Percentiles rank a stretch among this genome's conserved stretches.
These are phyloP conservation scores for Bimastos eiseni DNA, from an alignment of 2,888 invertebrate genomes.

Conservation along the genomic window DNA sequence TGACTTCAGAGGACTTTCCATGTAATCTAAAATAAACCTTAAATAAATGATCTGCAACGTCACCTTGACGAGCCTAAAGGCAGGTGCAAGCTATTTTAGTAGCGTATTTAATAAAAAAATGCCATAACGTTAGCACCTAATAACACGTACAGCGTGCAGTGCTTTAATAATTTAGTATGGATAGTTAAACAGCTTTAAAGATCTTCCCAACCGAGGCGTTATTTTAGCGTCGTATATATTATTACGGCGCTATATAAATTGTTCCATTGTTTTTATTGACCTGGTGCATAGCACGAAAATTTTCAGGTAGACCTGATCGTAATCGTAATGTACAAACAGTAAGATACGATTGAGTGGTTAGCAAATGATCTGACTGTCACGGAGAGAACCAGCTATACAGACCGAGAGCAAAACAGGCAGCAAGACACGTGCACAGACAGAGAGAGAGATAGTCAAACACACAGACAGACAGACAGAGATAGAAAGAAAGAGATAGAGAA, in stretches of 20 bases:
- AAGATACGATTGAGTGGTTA: too few relatives aligned
- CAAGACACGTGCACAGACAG: background rate
- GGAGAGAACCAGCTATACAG: background rate
- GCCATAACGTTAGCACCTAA: background rate
- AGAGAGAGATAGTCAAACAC: background rate
- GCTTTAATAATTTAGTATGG: background rate
- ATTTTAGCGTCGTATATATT: background rate
- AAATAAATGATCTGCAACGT: background rate
- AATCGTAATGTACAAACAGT: too few relatives aligned
- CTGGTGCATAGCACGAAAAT: background rate
- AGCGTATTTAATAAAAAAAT: background rate
- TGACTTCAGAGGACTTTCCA: background rate
- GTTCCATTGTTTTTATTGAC: background rate
- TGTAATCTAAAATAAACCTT: background rate
- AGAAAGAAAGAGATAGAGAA: too few relatives aligned
- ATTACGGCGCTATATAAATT: background rate
- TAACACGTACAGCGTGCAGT: background rate
- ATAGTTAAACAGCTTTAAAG: background rate
- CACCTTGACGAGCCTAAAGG: background rate
- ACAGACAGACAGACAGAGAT: background rate
- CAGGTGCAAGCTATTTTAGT: background rate
- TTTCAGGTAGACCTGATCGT: too few relatives aligned
- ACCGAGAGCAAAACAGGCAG: background rate
- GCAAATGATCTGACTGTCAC: too few relatives aligned
- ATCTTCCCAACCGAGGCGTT: background rate